Percentiles rank a stretch among this genome's conserved stretches.
phyloP scores from a whole-genome alignment of 2,888 invertebrate genomes.

The Lottia scabra region DNA sequence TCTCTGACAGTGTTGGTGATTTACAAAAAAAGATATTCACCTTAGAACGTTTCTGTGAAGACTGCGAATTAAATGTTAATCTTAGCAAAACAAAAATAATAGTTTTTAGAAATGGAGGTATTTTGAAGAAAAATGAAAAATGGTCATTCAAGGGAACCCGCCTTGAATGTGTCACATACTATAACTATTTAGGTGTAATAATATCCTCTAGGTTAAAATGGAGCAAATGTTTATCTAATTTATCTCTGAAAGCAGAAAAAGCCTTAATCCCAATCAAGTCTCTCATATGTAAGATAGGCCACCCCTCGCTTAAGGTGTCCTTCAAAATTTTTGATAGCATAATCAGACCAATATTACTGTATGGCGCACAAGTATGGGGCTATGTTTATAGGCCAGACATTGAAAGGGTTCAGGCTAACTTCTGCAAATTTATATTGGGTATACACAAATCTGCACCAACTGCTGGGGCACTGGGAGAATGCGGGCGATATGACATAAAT shows the following conservation, averaged over 20 bases:
- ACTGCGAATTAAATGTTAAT: constrained; percentile 5
- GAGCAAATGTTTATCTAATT: neutral
- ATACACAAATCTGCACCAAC: too few species aligned
- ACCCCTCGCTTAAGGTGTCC: neutral
- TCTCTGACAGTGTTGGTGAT: constrained; percentile 1
- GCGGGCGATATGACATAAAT: too few species aligned
- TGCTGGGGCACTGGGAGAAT: too few species aligned
- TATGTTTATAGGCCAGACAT: too few species aligned
- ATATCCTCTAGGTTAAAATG: constrained; percentile 9
- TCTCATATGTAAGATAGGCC: neutral
- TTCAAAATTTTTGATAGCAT: too few species aligned
- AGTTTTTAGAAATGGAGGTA: neutral
- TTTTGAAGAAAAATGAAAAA: neutral
- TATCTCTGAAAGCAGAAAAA: constrained; percentile 18
- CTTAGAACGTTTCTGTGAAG: constrained; percentile 6
- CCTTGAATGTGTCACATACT: neutral
- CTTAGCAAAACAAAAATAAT: neutral
- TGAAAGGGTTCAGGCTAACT: too few species aligned
- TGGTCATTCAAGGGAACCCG: neutral
- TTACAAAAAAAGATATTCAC: constrained; percentile 9
- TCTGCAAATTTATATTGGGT: too few species aligned
- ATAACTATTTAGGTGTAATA: constrained; percentile 1
- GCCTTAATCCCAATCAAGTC: neutral
- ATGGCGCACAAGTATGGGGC: too few species aligned
- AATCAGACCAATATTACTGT: too few species aligned